Base-by-base conservation (phyloP, 37 sponge, comb jelly and placozoan genomes). In the Tethya wilhelma region DNA sequence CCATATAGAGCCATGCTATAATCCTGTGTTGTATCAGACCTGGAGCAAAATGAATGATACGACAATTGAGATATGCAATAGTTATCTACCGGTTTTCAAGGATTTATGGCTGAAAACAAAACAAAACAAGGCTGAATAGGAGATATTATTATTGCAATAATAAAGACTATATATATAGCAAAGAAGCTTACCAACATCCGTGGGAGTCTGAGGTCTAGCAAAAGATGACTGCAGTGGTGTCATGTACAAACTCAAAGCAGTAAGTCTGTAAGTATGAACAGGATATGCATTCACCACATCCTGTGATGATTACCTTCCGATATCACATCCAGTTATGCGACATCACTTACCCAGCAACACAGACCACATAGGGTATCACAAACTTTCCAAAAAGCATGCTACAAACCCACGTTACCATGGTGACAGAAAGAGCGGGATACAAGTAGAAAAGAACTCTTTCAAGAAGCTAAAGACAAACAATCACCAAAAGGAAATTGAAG, bases 151-250 rank as follows among this genome's bases (percentile, higher is more conserved):
- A 55, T 2, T 26, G 11, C 38, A 8, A 23, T 67, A 40, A 4
- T 9, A 8, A 67, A 9, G 23, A 11, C 12, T 23, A 40, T 36
- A 9, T 8, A 7, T 68, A 38, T 34, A n/a, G n/a, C n/a, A n/a
- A n/a, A n/a, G n/a, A n/a, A 67, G 7, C 64, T 58, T 34, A 71
- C 81, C 72, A 28, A 6, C 30, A 26, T 72, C 62, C 14, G 67
- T 43, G 34, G 74, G 64, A 8, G 73, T 73, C 4, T 82, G 39
- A 41, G 75, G 80, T 69, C 84, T 92, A 8, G 87, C 56, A 44
- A 87, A 87, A 36, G 88, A 87, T 22, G 93, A 92, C 49, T 84
- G 68, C 17, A 92, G 72, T 4, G 93, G 93, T 22, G 75, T 59
- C 1, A 92, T 41, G 63, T 78, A 92, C 36, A 92, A 68, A 39